phyloP scores from a whole-genome alignment of 2,797 vertebrate species.

The Ibycter americanus region DNA sequence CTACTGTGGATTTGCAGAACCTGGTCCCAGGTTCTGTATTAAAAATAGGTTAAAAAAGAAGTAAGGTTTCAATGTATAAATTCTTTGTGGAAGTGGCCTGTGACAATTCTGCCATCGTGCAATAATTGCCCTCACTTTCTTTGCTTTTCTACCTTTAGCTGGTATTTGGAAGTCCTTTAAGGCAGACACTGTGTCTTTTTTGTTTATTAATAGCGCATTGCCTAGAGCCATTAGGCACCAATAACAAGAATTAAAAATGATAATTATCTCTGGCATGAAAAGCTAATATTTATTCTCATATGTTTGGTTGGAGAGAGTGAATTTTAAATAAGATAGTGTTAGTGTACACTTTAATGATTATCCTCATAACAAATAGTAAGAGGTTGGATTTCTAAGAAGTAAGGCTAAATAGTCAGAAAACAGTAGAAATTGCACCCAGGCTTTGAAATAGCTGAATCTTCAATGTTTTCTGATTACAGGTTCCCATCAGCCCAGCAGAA shows the following conservation, averaged over 20 bases:
- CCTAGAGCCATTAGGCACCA: neutral
- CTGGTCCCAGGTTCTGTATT: neutral
- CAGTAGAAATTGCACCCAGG: constrained; percentile 65
- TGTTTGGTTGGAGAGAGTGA: neutral
- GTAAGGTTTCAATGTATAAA: neutral
- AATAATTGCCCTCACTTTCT: neutral
- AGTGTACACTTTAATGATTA: neutral
- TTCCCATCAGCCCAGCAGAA: constrained; percentile 70
- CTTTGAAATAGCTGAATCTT: constrained; percentile 66
- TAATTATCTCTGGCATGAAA: neutral
- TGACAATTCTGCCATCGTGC: neutral
- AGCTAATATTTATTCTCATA: neutral
- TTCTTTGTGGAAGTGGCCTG: neutral
- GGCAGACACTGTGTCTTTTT: neutral
- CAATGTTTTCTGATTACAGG: constrained; percentile 70
- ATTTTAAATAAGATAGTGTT: neutral
- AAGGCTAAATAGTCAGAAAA: constrained; percentile 62
- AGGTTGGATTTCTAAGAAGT: constrained; percentile 49
- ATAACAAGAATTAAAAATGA: neutral
- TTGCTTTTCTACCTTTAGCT: neutral
- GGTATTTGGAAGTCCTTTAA: neutral
- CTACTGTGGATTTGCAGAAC: neutral
- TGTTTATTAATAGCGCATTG: neutral
- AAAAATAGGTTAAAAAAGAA: neutral
- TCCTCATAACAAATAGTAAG: constrained; percentile 18